Percentiles rank a stretch among this genome's conserved stretches.
Conservation (phyloP, 2,888 invertebrate genomes). For the Chrysolina oricalcia region DNA sequence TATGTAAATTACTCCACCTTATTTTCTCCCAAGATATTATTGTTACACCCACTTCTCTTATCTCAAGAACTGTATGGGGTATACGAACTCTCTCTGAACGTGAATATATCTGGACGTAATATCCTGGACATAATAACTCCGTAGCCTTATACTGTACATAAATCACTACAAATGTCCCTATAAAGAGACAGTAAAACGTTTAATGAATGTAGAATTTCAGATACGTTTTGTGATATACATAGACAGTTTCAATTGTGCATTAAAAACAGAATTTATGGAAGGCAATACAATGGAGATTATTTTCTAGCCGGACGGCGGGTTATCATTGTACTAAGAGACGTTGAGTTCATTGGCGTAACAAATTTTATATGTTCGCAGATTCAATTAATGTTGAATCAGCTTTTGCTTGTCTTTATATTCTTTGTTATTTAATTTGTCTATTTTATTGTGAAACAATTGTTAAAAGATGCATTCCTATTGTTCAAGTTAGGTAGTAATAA, state of each 20-base stretch:
- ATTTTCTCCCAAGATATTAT: background rate
- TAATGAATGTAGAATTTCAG: constrained; percentile 47
- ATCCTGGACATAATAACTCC: constrained; percentile 39
- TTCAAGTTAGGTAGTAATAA: no score
- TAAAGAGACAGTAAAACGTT: constrained; percentile 50
- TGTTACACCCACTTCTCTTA: constrained; percentile 1
- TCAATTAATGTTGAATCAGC: no score
- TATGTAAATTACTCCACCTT: background rate
- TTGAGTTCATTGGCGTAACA: constrained; percentile 37
- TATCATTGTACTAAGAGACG: constrained; percentile 17
- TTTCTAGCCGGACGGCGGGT: constrained; percentile 34
- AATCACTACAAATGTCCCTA: constrained; percentile 48
- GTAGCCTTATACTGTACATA: constrained; percentile 36
- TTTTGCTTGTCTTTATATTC: no score
- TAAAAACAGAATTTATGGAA: constrained; percentile 45
- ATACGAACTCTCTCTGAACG: background rate
- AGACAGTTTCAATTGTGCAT: constrained; percentile 50
- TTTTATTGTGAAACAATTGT: no score
- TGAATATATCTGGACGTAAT: constrained; percentile 11
- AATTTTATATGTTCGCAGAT: background rate
- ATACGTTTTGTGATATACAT: constrained; percentile 50
- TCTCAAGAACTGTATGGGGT: constrained; percentile 1
- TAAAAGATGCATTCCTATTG: no score
- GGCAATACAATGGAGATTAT: constrained; percentile 40
- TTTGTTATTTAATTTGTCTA: no score